Percentiles rank a stretch among this genome's conserved stretches.
Evolutionary conservation across 1,140 invertebrate species (phyloP).

Genomic region (Bombus breviceps): DNA sequence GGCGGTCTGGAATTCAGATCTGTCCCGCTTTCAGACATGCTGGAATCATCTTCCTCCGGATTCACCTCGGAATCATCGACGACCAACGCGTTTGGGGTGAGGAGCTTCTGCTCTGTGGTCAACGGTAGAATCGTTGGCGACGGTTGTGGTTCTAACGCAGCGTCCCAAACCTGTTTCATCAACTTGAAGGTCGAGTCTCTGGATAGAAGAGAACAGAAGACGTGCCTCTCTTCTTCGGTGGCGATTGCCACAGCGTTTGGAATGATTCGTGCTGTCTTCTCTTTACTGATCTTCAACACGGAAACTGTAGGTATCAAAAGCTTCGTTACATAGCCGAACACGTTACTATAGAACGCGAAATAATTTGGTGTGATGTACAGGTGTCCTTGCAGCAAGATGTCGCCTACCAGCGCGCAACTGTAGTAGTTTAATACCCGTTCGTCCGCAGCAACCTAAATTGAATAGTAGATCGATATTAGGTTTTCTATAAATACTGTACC

Average conservation of each 20-base stretch:
- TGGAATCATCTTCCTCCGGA: constrained; percentile 81
- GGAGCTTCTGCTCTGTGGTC: constrained; percentile 69
- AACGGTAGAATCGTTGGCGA: constrained; percentile 62
- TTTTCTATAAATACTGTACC: not conserved
- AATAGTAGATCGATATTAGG: not conserved
- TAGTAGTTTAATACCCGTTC: constrained; percentile 93
- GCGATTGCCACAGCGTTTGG: constrained; percentile 95
- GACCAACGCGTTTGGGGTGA: constrained; percentile 70
- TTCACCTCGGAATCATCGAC: constrained; percentile 76
- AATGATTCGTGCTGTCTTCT: constrained; percentile 94
- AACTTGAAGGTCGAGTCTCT: constrained; percentile 93
- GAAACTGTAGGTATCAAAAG: constrained; percentile 91
- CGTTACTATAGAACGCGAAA: constrained; percentile 97
- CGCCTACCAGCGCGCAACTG: constrained; percentile 94
- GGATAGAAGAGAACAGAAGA: constrained; percentile 94
- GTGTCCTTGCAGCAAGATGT: constrained; percentile 96
- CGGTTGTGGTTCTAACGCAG: constrained; percentile 74
- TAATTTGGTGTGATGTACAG: constrained; percentile 96
- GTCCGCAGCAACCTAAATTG: constrained; percentile 86
- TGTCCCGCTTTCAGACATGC: constrained; percentile 81
- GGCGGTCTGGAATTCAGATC: constrained; percentile 73
- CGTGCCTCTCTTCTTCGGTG: constrained; percentile 92
- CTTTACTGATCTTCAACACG: constrained; percentile 93
- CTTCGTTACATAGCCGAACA: constrained; percentile 96
- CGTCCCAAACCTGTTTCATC: constrained; percentile 91